phyloP scores from a whole-genome alignment of 1,140 invertebrate species.

The Anastrepha obliqua region DNA sequence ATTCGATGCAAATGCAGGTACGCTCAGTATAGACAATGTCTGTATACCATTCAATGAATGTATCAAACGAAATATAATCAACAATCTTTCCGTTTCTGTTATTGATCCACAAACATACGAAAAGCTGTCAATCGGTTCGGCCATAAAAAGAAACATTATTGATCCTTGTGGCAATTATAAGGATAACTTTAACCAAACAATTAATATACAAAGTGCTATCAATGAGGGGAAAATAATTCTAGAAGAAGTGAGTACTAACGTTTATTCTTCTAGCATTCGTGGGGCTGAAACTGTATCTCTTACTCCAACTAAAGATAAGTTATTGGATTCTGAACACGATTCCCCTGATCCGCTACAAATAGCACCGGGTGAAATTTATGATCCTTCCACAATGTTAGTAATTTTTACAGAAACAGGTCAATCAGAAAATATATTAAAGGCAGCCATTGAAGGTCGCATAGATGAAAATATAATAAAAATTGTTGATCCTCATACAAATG shows the following conservation, averaged over 20 bases:
- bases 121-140: too few relatives aligned
- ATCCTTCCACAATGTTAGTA: constrained; percentile 83
- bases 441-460: constrained; percentile 81
- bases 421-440: constrained; percentile 81
- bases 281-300: constrained; percentile 66
- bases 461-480: constrained; percentile 83
- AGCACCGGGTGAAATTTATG: constrained; percentile 82
- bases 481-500: constrained; percentile 83
- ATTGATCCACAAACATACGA: too few relatives aligned
- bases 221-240: constrained; percentile 80
- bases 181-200: constrained; percentile 76
- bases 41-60: too few relatives aligned
- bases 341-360: constrained; percentile 82
- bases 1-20: too few relatives aligned
- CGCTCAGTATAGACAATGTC: too few relatives aligned
- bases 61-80: too few relatives aligned
- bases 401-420: constrained; percentile 83
- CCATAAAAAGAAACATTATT: too few relatives aligned
- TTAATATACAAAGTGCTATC: constrained; percentile 88
- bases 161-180: constrained; percentile 78
- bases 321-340: constrained; percentile 75
- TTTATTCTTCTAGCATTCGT: constrained; percentile 41
- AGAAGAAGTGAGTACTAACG: constrained; percentile 75
- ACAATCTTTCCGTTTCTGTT: too few relatives aligned
- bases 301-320: constrained; percentile 64